Evolutionary conservation across 1,140 invertebrate species (phyloP), one percentile per base, ranked within the genome.

Genomic region (Tachypleus tridentatus): DNA sequence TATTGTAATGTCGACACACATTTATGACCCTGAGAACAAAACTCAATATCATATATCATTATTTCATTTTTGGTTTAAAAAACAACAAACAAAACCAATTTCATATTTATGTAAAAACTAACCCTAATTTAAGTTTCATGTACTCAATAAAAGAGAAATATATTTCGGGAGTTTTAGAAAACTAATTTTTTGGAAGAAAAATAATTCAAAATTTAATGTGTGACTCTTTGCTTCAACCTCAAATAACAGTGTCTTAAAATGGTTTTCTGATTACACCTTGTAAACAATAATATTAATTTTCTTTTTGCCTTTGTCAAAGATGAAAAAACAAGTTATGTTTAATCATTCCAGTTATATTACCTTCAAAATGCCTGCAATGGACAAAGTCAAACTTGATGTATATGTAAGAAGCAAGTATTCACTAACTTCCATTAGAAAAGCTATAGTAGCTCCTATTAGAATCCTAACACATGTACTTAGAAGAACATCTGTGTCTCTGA

Each of bases 301-400:
- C 7, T 47, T 9, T 11, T 5, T 56, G 47, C 29, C 29, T 64
- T 51, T 4, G 8, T 62, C n/a, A 48, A 29, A 9, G 56, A 11
- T 49, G n/a, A 63, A 49, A 29, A 11, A 63, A 60, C 48, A 51
- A 61, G 50, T 10, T 54, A 54, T 8, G 53, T n/a, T 54, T 54
- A 8, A 54, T 54, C 7, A 61, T 67, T 58, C 29, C 29, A 29
- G 29, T 29, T 29, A 29, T 29, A n/a, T 77, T 80, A 95, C 94
- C 85, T 99, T 99, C 74, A 97, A 89, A 75, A 99, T 94, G 60
- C 95, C 94, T 64, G 92, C 86, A 72, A 99, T 89, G 5, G 93
- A 93, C 50, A 99, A 80, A 4, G 96, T 98, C 52, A 99, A 84
- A 83, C 94, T 96, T 72, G 96, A 98, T n/a, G 94, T 97, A 74